Evolutionary conservation across 2,113 vertebrate species (phyloP).

Genomic region (Sisor rabdophorus): DNA sequence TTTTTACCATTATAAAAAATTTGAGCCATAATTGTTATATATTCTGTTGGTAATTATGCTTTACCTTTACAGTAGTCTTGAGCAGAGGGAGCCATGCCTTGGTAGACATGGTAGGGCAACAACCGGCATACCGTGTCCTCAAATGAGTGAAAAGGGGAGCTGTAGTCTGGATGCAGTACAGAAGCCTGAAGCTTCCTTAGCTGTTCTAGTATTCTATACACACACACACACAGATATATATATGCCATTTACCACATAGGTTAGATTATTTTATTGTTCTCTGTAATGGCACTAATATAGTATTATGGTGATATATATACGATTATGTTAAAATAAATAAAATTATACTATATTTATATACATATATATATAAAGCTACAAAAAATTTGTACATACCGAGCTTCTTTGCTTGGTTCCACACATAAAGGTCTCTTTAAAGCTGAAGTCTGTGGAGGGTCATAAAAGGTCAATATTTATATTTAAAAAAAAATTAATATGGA

Average conservation of each 20-base stretch:
- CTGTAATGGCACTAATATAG: background rate
- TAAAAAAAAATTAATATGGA: slow-evolving; percentile 21
- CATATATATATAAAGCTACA: too few species aligned
- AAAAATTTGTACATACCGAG: slow-evolving; percentile 67
- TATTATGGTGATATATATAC: background rate
- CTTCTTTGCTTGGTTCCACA: slow-evolving; percentile 89
- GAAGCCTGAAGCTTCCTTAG: slow-evolving; percentile 88
- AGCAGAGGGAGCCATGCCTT: slow-evolving; percentile 80
- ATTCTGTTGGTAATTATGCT: background rate
- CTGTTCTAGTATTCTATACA: slow-evolving; percentile 85
- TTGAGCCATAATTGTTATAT: background rate
- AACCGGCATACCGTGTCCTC: slow-evolving; percentile 82
- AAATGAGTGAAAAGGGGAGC: slow-evolving; percentile 80
- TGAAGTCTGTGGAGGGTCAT: slow-evolving; percentile 58
- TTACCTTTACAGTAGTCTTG: slow-evolving; percentile 80
- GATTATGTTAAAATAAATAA: background rate
- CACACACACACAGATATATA: background rate
- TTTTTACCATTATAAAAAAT: background rate
- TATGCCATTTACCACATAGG: background rate
- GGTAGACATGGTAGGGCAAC: slow-evolving; percentile 93
- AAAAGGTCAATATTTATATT: background rate
- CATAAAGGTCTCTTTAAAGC: slow-evolving; percentile 76
- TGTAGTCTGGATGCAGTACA: slow-evolving; percentile 87
- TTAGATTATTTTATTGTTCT: background rate
- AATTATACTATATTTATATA: too few species aligned